phyloP scores from a whole-genome alignment of 2,113 vertebrate genomes.

The Cervus canadensis region DNA sequence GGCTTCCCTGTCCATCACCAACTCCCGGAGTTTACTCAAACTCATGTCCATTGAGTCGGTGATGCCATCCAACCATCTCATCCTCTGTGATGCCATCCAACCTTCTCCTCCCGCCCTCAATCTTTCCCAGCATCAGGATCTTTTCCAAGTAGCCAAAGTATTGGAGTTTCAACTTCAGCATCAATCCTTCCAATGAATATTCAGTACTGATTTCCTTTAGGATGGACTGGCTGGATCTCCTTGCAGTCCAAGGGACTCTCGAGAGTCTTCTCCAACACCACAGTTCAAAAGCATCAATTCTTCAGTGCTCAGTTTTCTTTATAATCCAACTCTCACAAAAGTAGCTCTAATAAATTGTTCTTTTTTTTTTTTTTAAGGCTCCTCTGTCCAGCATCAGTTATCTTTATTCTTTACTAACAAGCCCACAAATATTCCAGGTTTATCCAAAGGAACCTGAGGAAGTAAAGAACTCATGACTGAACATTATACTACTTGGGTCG shows the following conservation, averaged over 20 bases:
- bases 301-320: neutral
- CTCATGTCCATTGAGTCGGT: neutral
- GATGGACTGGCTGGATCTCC: neutral
- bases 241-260: neutral
- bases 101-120: neutral
- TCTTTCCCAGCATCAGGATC: neutral
- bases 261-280: neutral
- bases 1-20: neutral
- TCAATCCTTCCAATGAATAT: neutral
- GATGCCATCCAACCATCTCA: neutral
- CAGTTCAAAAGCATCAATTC: neutral
- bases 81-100: neutral
- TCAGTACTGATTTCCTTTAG: neutral
- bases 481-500: neutral
- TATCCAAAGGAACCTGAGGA: conserved; percentile 45
- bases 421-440: conserved; percentile 53
- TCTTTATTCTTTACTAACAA: conserved; percentile 29
- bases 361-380: neutral
- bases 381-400: conserved; percentile 56
- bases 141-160: neutral
- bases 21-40: neutral
- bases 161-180: neutral
- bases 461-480: conserved; percentile 32
- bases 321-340: neutral
- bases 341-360: conserved; percentile 27